Conservation (phyloP, 2,113 vertebrate species). For the Tachycineta bicolor region DNA sequence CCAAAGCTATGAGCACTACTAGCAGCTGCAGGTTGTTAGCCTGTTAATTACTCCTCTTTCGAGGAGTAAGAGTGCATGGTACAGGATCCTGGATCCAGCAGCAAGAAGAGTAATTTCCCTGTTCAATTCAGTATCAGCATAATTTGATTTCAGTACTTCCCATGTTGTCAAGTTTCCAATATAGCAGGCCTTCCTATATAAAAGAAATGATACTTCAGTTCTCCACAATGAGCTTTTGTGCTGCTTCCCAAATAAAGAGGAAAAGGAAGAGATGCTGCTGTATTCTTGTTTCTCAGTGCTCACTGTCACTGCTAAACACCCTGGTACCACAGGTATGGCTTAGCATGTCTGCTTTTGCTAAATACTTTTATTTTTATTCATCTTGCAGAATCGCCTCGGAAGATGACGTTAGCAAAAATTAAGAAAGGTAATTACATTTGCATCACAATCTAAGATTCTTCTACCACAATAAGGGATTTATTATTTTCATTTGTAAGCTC, state of each 20-base stretch:
- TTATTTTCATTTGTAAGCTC: not conserved
- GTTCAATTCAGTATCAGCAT: not conserved
- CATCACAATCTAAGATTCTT: not conserved
- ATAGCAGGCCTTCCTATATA: not conserved
- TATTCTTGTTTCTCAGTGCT: not conserved
- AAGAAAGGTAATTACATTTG: slow-evolving; percentile 38
- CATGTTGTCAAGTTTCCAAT: not conserved
- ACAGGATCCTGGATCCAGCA: not conserved
- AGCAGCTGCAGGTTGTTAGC: not conserved
- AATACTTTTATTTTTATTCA: not conserved
- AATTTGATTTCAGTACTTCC: not conserved
- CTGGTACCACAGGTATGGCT: not conserved
- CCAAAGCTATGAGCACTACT: not conserved
- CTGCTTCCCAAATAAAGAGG: not conserved
- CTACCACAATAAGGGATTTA: not conserved
- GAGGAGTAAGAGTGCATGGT: not conserved
- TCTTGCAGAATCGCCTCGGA: slow-evolving; percentile 30
- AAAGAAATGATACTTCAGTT: not conserved
- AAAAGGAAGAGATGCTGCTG: not conserved
- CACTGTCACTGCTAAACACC: not conserved
- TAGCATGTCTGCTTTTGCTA: not conserved
- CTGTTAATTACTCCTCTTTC: not conserved
- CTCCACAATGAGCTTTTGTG: not conserved
- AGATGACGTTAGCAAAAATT: not conserved
- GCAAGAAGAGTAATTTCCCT: not conserved